phyloP scores from a whole-genome alignment of 1,140 invertebrate species.

The Elymnias hypermnestra region DNA sequence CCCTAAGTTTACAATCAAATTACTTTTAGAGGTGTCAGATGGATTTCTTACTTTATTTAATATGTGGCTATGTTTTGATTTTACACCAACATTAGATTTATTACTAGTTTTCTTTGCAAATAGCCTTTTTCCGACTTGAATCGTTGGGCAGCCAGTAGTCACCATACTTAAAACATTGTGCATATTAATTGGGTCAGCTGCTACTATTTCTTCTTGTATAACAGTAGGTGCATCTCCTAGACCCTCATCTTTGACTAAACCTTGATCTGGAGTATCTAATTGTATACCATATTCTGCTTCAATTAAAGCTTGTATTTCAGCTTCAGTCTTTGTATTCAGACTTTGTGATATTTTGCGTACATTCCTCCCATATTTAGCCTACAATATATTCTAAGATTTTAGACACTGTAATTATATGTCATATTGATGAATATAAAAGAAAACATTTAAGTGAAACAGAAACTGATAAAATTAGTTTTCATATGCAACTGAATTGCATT shows the following conservation, averaged over 20 bases:
- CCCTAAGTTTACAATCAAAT: too few species aligned
- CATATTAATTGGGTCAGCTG: conserved; percentile 67
- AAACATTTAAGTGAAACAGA: too few species aligned
- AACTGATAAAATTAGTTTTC: too few species aligned
- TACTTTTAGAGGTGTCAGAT: conserved; percentile 54
- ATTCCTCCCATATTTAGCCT: conserved; percentile 81
- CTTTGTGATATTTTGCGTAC: conserved; percentile 79
- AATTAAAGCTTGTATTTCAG: conserved; percentile 77
- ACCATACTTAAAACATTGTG: conserved; percentile 75
- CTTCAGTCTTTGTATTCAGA: conserved; percentile 78
- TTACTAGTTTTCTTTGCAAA: conserved; percentile 35
- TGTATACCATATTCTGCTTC: conserved; percentile 67
- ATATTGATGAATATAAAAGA: too few species aligned
- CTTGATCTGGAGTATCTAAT: conserved; percentile 39
- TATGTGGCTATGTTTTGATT: too few species aligned
- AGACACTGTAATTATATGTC: conserved; percentile 13
- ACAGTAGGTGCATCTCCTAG: conserved; percentile 37
- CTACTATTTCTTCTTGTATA: conserved; percentile 58
- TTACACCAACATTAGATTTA: neutral
- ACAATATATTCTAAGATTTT: conserved; percentile 22
- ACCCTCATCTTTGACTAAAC: conserved; percentile 34
- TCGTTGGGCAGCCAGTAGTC: conserved; percentile 72
- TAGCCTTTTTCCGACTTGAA: conserved; percentile 38
- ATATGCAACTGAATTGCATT: too few species aligned
- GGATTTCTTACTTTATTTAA: too few species aligned